Percentiles rank a stretch among this genome's conserved stretches.
phyloP scores from a whole-genome alignment of 2,113 vertebrate genomes.

The Neoarius graeffei region DNA sequence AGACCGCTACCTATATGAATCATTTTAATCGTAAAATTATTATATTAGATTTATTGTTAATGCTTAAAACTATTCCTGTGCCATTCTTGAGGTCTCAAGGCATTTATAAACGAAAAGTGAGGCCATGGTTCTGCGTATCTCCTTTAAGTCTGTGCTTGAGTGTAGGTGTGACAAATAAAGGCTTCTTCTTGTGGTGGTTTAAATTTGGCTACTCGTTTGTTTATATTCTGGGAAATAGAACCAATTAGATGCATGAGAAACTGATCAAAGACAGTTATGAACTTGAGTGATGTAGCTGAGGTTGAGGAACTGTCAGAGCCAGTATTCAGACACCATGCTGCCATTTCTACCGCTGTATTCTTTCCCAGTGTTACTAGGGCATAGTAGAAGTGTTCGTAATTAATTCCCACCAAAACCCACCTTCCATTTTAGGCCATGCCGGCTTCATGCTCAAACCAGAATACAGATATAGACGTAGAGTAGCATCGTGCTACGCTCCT shows the following conservation, averaged over 20 bases:
- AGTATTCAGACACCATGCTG: background rate
- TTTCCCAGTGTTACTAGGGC: background rate
- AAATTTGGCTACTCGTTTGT: background rate
- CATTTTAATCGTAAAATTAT: too few species aligned
- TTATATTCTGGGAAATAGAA: background rate
- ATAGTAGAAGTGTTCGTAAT: too few species aligned
- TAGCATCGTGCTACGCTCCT: background rate
- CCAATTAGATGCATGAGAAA: background rate
- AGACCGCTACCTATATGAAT: too few species aligned
- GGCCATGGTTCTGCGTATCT: too few species aligned
- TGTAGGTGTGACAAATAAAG: too few species aligned
- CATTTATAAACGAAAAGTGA: too few species aligned
- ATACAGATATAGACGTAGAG: background rate
- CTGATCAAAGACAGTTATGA: background rate
- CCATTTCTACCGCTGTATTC: background rate
- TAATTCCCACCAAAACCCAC: too few species aligned
- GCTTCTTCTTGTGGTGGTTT: background rate
- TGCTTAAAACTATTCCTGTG: too few species aligned
- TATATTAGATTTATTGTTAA: too few species aligned
- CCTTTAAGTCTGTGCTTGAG: too few species aligned
- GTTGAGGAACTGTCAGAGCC: background rate
- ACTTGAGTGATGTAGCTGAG: background rate
- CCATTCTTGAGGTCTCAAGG: too few species aligned
- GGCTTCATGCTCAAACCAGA: background rate
- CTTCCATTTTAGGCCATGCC: too few species aligned